A percentile compares a stretch with the other conserved stretches of the same genome.
Evolutionary conservation across 2,888 invertebrate species (phyloP).

Genomic region (Campoplex nolae): DNA sequence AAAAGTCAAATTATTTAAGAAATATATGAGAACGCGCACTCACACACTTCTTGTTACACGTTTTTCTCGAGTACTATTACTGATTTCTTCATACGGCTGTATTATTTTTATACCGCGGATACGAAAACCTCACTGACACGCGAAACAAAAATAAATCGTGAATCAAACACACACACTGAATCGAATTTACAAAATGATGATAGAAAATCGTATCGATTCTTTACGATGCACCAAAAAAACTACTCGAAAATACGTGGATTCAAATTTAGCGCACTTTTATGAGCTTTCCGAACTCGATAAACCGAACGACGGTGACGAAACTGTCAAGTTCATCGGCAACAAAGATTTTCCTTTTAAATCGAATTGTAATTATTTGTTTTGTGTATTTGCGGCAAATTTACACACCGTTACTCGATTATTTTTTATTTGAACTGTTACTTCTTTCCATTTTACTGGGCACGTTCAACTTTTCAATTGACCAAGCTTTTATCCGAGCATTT

Average conservation of each 20-base stretch:
- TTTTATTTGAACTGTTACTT: not conserved
- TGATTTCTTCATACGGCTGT: not conserved
- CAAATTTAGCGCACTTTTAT: conserved; percentile 33
- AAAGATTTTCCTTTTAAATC: not conserved
- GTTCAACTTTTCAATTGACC: not conserved
- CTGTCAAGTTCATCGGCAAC: conserved; percentile 14
- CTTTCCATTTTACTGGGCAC: not conserved
- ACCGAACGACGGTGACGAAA: not conserved
- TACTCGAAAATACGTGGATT: conserved; percentile 6
- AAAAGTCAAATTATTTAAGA: conserved; percentile 11
- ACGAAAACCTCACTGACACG: not conserved
- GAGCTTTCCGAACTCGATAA: conserved; percentile 1
- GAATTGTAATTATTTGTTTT: not conserved
- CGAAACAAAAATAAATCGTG: not conserved
- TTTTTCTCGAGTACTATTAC: conserved; percentile 8
- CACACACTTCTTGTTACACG: conserved; percentile 28
- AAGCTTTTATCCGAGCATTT: not conserved
- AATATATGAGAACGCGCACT: not conserved
- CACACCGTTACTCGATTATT: not conserved
- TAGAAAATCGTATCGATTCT: not conserved
- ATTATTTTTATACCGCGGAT: not conserved
- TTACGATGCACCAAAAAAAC: conserved; percentile 17
- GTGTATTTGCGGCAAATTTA: not conserved
- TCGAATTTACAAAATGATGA: not conserved
- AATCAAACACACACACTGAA: conserved; percentile 13